Base-by-base conservation (phyloP, 2,888 invertebrate genomes). In the Linnaemya vulpina region DNA sequence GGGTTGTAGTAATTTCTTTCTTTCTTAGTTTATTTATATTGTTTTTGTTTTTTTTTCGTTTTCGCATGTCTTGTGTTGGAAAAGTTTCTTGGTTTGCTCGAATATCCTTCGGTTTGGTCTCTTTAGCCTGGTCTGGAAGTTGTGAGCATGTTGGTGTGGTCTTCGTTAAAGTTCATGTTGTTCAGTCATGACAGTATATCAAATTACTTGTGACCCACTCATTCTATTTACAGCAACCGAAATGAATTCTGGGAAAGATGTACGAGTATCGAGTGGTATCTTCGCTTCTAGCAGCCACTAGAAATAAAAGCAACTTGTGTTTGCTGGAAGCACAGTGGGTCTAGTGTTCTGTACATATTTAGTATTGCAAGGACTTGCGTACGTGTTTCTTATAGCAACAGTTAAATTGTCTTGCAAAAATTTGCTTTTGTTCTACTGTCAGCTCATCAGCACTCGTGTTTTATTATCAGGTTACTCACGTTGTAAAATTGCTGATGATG, bases 111-210 rank as follows among this genome's bases (percentile, higher is more conserved):
- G n/a, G n/a, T 43, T 65, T 40, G 46, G 49, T 78, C 67, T 62
- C 68, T 77, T 65, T 73, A 30, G 76, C 15, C 58, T 15, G 77
- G 55, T 55, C 40, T 10, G 46, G 46, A 53, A 46, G 30, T 63
- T 60, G 65, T 62, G 1, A 70, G 70, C 65, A 71, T 77, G 77
- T 77, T 77, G 62, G 77, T 81, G 80, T 81, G 80, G 80, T 86
- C 71, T 78, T 67, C 38, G 71, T 73, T 74, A 55, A 71, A 82
- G 74, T 83, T 83, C 68, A 80, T 83, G 74, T 78, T 80, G 74
- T 78, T 38, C 25, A 85, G 85, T 82, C 85, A 79, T 87, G 78
- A 84, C 88, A 91, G 89, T 91, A 90, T 91, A 90, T 90, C 90
- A 91, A 90, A 90, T 90, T 90, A 91, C 90, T 89, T 86, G 40